phyloP scores from a whole-genome alignment of 2,113 vertebrate genomes.

The Barnardius zonarius region DNA sequence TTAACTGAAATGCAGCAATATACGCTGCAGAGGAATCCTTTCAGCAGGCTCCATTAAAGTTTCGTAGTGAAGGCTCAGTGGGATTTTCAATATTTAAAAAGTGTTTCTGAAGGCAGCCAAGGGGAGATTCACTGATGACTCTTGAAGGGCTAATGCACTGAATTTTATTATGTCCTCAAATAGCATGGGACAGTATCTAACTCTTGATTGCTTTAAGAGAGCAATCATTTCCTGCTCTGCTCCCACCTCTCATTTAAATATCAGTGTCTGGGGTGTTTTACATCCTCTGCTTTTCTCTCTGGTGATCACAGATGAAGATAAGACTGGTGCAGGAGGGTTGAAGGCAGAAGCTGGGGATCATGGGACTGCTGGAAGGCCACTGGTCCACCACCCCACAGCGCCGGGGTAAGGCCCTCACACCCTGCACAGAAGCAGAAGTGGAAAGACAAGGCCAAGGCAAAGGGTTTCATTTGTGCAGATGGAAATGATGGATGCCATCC shows the following conservation, averaged over 20 bases:
- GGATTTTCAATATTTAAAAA: slow-evolving; percentile 48
- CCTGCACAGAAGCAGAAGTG: neutral
- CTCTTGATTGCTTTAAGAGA: neutral
- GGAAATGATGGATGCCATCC: neutral
- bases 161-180: slow-evolving; percentile 7
- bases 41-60: slow-evolving; percentile 40
- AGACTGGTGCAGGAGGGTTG: neutral
- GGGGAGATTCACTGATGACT: neutral
- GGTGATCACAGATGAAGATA: neutral
- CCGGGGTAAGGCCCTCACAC: neutral
- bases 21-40: neutral
- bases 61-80: slow-evolving; percentile 27
- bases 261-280: neutral
- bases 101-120: slow-evolving; percentile 24
- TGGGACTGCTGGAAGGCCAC: neutral
- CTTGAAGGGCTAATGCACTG: slow-evolving; percentile 7
- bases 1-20: neutral
- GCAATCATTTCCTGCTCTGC: neutral
- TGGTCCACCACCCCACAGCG: neutral
- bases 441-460: neutral
- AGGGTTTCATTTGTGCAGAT: neutral
- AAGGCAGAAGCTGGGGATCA: neutral
- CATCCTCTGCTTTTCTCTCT: neutral
- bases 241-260: neutral
- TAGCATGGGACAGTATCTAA: neutral